Evolutionary conservation across 2,888 invertebrate genomes (phyloP), one percentile per base, ranked within the genome.

Genomic region (Ectemnius cavifrons): DNA sequence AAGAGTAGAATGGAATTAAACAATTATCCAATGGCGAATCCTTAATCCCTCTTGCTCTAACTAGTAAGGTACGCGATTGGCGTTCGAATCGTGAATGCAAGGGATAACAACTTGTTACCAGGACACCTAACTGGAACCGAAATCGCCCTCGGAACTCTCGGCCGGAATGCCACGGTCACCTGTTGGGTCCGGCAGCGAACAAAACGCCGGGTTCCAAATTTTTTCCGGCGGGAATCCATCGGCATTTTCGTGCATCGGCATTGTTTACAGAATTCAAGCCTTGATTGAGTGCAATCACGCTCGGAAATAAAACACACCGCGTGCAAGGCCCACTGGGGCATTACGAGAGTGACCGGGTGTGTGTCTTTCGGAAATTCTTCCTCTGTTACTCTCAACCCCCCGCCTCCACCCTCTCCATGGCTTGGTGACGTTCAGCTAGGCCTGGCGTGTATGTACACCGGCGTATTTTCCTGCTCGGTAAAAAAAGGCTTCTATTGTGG

Each of bases 401-500:
- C 52, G 8, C 5, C n/a, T 46, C 28, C 58, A 65, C 62, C 58
- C 59, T 60, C 66, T 63, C 61, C 63, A 23, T 23, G 23, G 23
- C 23, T 23, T 23, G 23, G 3, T 23, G 3, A 2, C 23, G 23
- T 23, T 37, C 8, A 2, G 37, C 37, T 37, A 37, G 37, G 37
- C 37, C 37, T 37, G 5, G 52, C 52, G 4, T 73, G 59, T 68
- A 56, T 57, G 67, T 60, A 61, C 67, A 59, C 18, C 20, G 69
- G 69, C 69, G 73, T 67, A 64, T 78, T 71, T 75, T 65, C 71
- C 70, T 67, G 77, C 71, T 57, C 75, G 73, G 74, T 46, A 65
- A 84, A 83, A 87, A 88, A 85, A 84, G 84, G 85, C 85, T 86
- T 85, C 85, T 84, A 87, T 88, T 86, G 87, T 86, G 85, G 86